A percentile compares a stretch with the other conserved stretches of the same genome.
These are phyloP conservation scores for Gobiocypris rarus DNA, from an alignment of 2,113 vertebrate species.

Conservation along the genomic window DNA sequence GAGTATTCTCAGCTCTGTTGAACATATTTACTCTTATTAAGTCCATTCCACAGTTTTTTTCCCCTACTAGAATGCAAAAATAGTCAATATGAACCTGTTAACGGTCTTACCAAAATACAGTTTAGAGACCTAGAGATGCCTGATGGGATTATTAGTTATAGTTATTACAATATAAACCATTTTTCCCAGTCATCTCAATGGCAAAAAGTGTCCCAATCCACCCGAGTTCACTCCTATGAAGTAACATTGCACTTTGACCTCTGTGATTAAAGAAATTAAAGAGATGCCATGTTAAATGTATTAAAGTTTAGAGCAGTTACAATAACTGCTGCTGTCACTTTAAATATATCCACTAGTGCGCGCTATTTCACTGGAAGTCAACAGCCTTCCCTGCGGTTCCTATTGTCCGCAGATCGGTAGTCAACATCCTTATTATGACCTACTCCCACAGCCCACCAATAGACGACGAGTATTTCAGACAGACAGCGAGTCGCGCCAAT, in stretches of 20 bases:
- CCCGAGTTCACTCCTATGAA: neutral
- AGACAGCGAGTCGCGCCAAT: slow-evolving; percentile 43
- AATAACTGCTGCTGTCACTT: slow-evolving; percentile 5
- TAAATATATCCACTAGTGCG: slow-evolving; percentile 44
- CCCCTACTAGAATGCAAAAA: too few species aligned
- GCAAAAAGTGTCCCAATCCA: too few species aligned
- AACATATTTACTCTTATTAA: too few species aligned
- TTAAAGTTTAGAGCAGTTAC: neutral
- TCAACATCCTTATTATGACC: slow-evolving; percentile 26
- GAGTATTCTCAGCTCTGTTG: too few species aligned
- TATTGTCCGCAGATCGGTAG: slow-evolving; percentile 18
- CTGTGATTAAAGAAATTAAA: neutral
- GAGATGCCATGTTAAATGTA: neutral
- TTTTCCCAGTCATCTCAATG: too few species aligned
- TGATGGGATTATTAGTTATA: too few species aligned
- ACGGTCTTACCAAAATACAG: too few species aligned
- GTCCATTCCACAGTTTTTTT: too few species aligned
- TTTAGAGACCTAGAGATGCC: fast-evolving
- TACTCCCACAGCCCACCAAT: slow-evolving; percentile 43
- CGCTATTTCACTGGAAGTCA: slow-evolving; percentile 49
- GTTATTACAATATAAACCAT: too few species aligned
- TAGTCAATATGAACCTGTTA: too few species aligned
- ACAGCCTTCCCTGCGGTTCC: neutral
- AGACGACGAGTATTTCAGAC: neutral
- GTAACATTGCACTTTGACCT: neutral